Base-by-base conservation (phyloP, 2,888 invertebrate species). In the Synanthedon tipuliformis region DNA sequence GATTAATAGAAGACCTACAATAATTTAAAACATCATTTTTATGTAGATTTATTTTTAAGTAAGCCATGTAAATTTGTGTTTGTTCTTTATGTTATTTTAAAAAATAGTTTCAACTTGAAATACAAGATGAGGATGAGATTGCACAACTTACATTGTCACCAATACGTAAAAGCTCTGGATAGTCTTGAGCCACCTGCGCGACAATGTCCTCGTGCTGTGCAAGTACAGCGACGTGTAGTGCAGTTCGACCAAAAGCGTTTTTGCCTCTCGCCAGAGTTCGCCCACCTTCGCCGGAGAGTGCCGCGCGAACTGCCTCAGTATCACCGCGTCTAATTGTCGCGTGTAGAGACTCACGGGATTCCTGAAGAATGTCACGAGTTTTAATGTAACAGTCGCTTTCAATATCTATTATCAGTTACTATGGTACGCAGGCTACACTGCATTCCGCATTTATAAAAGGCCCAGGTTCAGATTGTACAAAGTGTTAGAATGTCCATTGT, bases 211-310 rank as follows among this genome's bases (percentile, higher is more conserved):
- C 93, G 53, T 94, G 91, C 65, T 96, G 94, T 54, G 92, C 92
- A 11, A 97, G 81, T 12, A 97, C 94, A 0, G 96, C 96, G 52
- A 96, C 91, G 71, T 98, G 98, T 16, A 98, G 83, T 0, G 95
- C 89, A 53, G 92, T 93, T 56, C 95, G 89, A 5, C 95, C 93
- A 73, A 89, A 89, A n/a, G 88, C 81, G 70, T 93, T 94, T 70
- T 91, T 92, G 0, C 79, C 76, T 8, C 79, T 71, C 2, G 82
- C 81, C 53, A 81, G 61, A 45, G 79, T 68, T 59, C 77, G 52
- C 65, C 90, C 71, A 59, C 79, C 75, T 88, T 85, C 71, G 75
- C 58, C 91, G 86, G 89, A 83, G 40, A 90, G 56, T 3, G 92
- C 75, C 50, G 89, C 81, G 67, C 88, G 89, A 0, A 93, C 90